phyloP scores from a whole-genome alignment of 2,113 vertebrate genomes.

The Sylvia atricapilla region DNA sequence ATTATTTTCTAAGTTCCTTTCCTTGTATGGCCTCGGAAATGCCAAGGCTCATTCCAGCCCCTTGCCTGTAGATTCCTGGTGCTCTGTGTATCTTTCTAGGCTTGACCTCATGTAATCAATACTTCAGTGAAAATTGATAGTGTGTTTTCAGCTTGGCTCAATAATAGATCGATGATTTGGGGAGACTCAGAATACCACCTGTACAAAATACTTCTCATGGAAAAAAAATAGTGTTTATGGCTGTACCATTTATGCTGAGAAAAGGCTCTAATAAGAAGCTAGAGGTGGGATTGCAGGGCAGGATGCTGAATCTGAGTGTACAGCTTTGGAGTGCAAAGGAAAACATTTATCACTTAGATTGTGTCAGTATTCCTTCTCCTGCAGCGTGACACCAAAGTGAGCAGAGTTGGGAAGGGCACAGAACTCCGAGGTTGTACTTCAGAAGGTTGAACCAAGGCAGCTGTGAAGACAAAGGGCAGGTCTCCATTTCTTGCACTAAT shows the following conservation, averaged over 20 bases:
- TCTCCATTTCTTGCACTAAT: neutral
- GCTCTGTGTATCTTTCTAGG: neutral
- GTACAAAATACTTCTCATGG: neutral
- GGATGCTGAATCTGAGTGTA: neutral
- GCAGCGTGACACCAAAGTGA: neutral
- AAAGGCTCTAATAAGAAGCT: neutral
- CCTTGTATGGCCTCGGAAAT: neutral
- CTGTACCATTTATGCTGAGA: neutral
- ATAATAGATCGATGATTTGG: neutral
- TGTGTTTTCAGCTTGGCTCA: neutral
- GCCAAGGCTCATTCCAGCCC: neutral
- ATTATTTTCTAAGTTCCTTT: constrained; percentile 15
- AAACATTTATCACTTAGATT: neutral
- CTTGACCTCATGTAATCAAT: neutral
- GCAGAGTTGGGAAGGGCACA: neutral
- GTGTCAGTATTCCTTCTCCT: neutral
- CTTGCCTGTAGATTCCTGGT: neutral
- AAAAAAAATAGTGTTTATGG: neutral
- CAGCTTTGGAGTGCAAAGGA: neutral
- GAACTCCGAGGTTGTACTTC: neutral
- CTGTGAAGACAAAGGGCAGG: neutral
- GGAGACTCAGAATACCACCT: neutral
- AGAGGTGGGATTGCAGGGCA: neutral
- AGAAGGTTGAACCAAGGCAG: neutral
- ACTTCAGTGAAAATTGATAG: neutral